Percentiles rank a stretch among this genome's conserved stretches.
Evolutionary conservation across 2,113 vertebrate species (phyloP).

Genomic region (Excalfactoria chinensis): DNA sequence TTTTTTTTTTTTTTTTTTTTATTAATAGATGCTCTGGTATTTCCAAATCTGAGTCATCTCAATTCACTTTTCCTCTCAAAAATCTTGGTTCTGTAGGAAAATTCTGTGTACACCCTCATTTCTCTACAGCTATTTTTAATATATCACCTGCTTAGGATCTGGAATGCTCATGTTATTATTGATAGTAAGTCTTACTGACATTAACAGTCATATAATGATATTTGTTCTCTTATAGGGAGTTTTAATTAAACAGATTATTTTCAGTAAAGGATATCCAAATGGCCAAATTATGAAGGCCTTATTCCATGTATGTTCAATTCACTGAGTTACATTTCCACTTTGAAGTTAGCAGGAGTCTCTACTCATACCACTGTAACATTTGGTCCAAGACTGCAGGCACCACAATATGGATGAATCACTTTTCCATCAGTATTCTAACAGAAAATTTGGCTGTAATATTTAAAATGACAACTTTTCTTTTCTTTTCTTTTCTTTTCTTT

Average conservation of each 20-base stretch:
- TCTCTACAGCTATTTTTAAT: not conserved
- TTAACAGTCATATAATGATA: not conserved
- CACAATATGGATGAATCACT: not conserved
- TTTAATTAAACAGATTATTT: not conserved
- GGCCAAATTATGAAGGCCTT: not conserved
- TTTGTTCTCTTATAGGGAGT: not conserved
- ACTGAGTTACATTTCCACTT: not conserved
- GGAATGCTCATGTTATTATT: not conserved
- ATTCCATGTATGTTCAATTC: not conserved
- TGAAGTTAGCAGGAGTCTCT: not conserved
- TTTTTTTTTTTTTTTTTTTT: not conserved
- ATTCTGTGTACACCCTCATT: not conserved
- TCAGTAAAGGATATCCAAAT: not conserved
- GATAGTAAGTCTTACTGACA: not conserved
- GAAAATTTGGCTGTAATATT: conserved; percentile 6
- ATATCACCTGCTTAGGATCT: not conserved
- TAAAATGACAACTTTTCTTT: not conserved
- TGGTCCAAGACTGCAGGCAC: not conserved
- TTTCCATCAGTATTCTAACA: not conserved
- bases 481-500: not conserved
- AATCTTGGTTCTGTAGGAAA: not conserved
- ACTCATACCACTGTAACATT: not conserved
- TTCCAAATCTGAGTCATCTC: not conserved
- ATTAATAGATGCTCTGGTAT: not conserved
- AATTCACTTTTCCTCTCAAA: not conserved